A percentile compares a stretch with the other conserved stretches of the same genome.
Evolutionary conservation across 2,113 vertebrate genomes (phyloP).

Genomic region (Nycticorax nycticorax): DNA sequence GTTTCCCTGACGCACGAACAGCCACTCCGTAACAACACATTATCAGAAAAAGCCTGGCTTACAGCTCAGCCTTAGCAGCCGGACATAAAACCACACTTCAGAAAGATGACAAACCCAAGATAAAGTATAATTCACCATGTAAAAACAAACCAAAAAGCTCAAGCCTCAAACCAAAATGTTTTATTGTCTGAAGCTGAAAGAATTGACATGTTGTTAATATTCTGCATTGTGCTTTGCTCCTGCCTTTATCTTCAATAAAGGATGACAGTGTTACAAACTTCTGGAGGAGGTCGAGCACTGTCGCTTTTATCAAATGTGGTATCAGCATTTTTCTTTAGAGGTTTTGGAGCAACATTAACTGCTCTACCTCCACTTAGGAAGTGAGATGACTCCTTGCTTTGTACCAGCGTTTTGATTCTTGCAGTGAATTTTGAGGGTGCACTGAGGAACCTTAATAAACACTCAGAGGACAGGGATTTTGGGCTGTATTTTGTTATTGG

Average conservation of each 20-base stretch:
- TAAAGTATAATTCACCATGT: neutral
- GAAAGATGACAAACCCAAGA: neutral
- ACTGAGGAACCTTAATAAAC: neutral
- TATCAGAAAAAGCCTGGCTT: neutral
- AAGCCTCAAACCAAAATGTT: neutral
- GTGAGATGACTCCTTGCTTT: neutral
- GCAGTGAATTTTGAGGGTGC: neutral
- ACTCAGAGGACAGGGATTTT: neutral
- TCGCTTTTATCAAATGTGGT: constrained; percentile 27
- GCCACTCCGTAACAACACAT: neutral
- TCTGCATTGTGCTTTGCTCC: neutral
- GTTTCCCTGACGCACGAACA: neutral
- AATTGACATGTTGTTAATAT: constrained; percentile 21
- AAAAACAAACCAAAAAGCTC: neutral
- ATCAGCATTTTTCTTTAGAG: constrained; percentile 9
- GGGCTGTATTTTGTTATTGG: neutral
- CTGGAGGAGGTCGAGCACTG: constrained; percentile 17
- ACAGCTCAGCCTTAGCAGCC: neutral
- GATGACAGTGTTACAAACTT: constrained; percentile 40
- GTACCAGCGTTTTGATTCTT: neutral
- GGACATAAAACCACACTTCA: neutral
- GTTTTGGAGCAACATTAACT: neutral
- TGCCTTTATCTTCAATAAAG: constrained; percentile 14
- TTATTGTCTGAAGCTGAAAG: neutral
- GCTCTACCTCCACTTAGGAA: neutral